phyloP scores from a whole-genome alignment of 2,797 vertebrate species.

The Onychomys torridus region DNA sequence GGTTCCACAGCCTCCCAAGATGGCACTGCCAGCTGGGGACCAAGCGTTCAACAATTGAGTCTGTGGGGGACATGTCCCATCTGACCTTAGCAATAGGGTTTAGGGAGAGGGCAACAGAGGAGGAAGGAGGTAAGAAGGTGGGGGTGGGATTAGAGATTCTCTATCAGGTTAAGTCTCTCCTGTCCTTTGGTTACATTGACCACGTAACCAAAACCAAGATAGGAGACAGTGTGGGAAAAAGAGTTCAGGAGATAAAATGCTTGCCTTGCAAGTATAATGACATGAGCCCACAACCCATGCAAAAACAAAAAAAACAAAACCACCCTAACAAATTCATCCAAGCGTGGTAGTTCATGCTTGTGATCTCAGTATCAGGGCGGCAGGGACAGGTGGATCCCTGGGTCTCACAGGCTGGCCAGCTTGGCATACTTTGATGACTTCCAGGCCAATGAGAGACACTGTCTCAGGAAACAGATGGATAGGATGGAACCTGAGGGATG shows the following conservation, averaged over 20 bases:
- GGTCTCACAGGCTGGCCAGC: not conserved
- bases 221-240: not conserved
- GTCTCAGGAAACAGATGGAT: not conserved
- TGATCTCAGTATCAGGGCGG: not conserved
- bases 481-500: not conserved
- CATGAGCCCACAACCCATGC: not conserved
- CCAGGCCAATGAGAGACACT: not conserved
- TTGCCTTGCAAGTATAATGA: not conserved
- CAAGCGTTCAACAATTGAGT: not conserved
- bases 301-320: not conserved
- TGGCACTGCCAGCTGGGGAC: not conserved
- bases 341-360: not conserved
- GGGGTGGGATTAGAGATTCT: not conserved
- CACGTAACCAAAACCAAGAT: not conserved
- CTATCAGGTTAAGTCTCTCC: not conserved
- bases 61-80: not conserved
- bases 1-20: too few species aligned
- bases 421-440: not conserved
- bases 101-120: not conserved
- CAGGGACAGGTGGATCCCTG: not conserved
- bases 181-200: not conserved
- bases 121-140: not conserved
- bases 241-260: not conserved
- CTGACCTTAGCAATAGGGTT: not conserved
- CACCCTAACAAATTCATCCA: not conserved